A percentile compares a stretch with the other conserved stretches of the same genome.
These are phyloP conservation scores for Siphlonurus alternatus DNA, from an alignment of 2,888 invertebrate species.

Conservation along the genomic window DNA sequence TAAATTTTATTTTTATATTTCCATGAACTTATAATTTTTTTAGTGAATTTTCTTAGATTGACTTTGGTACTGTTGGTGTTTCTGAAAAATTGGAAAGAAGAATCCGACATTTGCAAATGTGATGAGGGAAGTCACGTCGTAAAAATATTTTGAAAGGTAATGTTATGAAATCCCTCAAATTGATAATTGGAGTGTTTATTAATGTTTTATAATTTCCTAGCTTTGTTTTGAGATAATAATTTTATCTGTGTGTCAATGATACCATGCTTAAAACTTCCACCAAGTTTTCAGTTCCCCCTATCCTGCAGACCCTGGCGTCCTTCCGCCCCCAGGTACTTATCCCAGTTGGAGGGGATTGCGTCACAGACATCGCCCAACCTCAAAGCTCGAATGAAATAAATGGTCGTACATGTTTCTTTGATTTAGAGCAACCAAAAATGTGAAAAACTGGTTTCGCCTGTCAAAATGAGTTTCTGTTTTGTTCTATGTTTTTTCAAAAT, in stretches of 20 bases:
- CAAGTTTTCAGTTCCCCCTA: background rate
- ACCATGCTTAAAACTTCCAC: too few relatives aligned
- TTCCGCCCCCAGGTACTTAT: background rate
- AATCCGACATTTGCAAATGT: constrained; percentile 3
- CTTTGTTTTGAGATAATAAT: too few relatives aligned
- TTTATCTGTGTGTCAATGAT: too few relatives aligned
- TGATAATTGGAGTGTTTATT: too few relatives aligned
- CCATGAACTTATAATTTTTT: background rate
- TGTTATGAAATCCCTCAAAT: background rate
- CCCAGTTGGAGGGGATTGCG: background rate
- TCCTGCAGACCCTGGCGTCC: background rate
- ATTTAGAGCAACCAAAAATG: too few relatives aligned
- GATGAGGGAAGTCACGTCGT: constrained; percentile 3
- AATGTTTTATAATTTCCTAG: too few relatives aligned
- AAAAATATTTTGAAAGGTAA: background rate
- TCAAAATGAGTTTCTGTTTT: too few relatives aligned
- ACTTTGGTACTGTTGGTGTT: background rate
- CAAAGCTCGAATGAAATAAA: too few relatives aligned
- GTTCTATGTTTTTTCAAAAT: too few relatives aligned
- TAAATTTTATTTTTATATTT: background rate
- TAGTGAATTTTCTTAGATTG: too few relatives aligned
- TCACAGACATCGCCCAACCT: background rate
- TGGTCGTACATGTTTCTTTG: too few relatives aligned
- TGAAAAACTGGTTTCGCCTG: too few relatives aligned
- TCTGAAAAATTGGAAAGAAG: background rate